Evolutionary conservation across 1,140 invertebrate species (phyloP), one percentile per base, ranked within the genome.

Genomic region (Thaumatotibia leucotreta): DNA sequence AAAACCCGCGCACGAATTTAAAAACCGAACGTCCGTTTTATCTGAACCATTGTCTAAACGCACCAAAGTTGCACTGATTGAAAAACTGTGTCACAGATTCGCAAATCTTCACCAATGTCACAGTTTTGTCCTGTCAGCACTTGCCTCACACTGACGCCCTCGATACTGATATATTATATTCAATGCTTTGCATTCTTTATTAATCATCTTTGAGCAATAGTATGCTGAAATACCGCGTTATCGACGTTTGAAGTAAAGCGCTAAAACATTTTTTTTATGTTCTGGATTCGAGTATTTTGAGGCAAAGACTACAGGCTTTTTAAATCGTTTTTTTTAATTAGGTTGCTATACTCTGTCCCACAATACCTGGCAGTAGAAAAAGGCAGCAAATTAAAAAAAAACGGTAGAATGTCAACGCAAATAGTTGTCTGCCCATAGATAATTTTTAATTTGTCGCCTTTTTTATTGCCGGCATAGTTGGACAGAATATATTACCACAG

Each of bases 201-300:
- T 58, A 58, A 58, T 58, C 52, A 58, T n/a, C 24, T 58, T 58
- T 58, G 52, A 29, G 39, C 39, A 58, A 58, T 31, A 27, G 24
- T 58, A 58, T 58, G 52, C 52, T 23, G 52, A 58, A 58, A 58
- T 31, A 54, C 10, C n/a, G 52, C 52, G 11, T 14, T 27, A 14
- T 58, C 11, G 27, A 4, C 23, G 39, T 45, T 39, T 45, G 14
- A 14, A 14, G 27, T n/a, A n/a, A 45, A 29, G 23, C 29, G 23
- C 29, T 27, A 39, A 4, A 10, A 5, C 31, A 32, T 58, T 58
- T 29, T 11, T 6, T 8, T 17, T 20, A 6, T 45, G 5, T 5
- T 11, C 35, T 20, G 35, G 11, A 39, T 39, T 4, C 14, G 35
- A 39, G 35, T 1, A 1, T 10, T 14, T 39, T 39, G 5, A 39